Evolutionary conservation across 2,888 invertebrate genomes (phyloP), one percentile per base, ranked within the genome.

Genomic region (Platypus cylindrus): DNA sequence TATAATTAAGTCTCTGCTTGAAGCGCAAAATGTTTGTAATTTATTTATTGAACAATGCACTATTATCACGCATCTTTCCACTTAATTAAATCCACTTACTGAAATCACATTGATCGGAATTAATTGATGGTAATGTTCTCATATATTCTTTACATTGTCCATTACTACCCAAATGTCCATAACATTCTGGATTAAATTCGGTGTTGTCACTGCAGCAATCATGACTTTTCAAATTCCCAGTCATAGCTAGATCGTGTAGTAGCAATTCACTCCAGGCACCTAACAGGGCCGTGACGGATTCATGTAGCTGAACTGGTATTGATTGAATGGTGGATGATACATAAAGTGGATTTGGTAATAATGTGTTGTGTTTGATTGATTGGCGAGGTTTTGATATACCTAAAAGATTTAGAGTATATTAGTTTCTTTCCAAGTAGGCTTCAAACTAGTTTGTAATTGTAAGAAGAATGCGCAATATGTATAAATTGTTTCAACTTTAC

Each of bases 211-310:
- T 48, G 45, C 65, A 58, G 34, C 67, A 68, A 37, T 67, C 64
- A 48, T 69, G 66, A 44, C 53, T 67, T 32, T 65, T 61, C 22
- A 73, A 59, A 54, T 77, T 76, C 8, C 75, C 67, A 4, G 80
- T 77, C 36, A 71, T 68, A 3, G 77, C 72, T 32, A 85, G 66
- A 53, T 86, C 85, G 41, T 75, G 74, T 47, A 79, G 66, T 15
- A 86, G 55, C 13, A 86, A 58, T 50, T 83, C 80, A 27, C 83
- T 78, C 85, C 85, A 85, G 1, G 83, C 75, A 0, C 83, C 81
- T 26, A 83, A 60, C 51, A 85, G 66, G 48, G 82, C 78, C 17
- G 80, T 83, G 22, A 84, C 74, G 44, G 78, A 82, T 47, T 78
- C 78, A 57, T 83, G 83, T 30, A 71, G 66, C 1, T 63, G 58